These are phyloP conservation scores for Acanthosepion pharaonis DNA, from an alignment of 2,888 invertebrate genomes.

Conservation along the genomic window DNA sequence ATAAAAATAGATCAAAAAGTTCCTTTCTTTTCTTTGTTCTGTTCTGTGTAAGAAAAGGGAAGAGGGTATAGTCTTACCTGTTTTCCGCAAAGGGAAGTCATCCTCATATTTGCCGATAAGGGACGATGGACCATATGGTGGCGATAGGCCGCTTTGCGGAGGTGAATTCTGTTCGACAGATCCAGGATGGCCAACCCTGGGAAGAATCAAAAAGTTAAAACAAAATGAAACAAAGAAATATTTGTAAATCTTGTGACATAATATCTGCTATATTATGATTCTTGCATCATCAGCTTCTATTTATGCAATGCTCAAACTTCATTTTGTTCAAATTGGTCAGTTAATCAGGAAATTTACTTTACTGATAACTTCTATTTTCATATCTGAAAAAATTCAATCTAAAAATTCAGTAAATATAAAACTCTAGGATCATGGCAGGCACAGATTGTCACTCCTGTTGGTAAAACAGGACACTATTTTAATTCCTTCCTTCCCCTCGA, in stretches of 20 bases:
- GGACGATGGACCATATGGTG: conserved; percentile 75
- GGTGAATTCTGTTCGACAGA: conserved; percentile 72
- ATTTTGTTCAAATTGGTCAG: too few relatives aligned
- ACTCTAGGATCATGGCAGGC: too few relatives aligned
- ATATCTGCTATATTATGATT: not conserved
- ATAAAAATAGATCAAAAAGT: not conserved
- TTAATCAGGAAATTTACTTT: too few relatives aligned
- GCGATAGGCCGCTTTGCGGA: conserved; percentile 71
- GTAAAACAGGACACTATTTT: too few relatives aligned
- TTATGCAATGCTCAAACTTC: too few relatives aligned
- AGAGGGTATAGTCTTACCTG: conserved; percentile 81
- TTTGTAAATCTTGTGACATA: not conserved
- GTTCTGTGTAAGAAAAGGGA: not conserved
- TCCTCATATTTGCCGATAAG: conserved; percentile 79
- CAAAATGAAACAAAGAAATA: not conserved
- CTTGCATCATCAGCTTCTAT: too few relatives aligned
- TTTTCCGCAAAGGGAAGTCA: conserved; percentile 94
- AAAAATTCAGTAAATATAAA: too few relatives aligned
- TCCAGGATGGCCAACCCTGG: conserved; percentile 68
- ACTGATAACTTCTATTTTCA: too few relatives aligned
- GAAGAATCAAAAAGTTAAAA: conserved; percentile 38
- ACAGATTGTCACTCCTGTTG: too few relatives aligned
- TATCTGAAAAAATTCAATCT: too few relatives aligned
- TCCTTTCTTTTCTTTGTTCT: not conserved
- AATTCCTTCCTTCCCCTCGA: too few relatives aligned